Conservation (phyloP, 2,797 vertebrate species). For the Falco berigora region DNA sequence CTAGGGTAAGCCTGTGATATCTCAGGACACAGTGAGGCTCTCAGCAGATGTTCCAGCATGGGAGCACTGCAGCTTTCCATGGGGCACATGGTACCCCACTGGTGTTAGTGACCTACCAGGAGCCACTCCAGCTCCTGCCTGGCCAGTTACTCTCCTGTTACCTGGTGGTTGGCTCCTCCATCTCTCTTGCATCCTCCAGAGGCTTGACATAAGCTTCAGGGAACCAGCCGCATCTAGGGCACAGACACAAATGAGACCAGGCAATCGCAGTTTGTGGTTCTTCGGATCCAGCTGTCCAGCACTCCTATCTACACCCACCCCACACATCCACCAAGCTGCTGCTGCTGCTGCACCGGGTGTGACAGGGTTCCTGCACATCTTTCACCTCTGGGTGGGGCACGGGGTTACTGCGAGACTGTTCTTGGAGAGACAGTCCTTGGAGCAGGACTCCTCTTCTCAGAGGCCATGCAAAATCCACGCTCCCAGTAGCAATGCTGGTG, state of each 20-base stretch:
- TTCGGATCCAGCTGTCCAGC: not conserved
- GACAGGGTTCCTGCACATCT: not conserved
- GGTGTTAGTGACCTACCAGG: not conserved
- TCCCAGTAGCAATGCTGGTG: not conserved
- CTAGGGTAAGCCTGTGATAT: not conserved
- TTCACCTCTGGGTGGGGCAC: not conserved
- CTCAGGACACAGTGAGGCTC: not conserved
- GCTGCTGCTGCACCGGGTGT: fast-evolving
- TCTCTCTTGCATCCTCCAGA: constrained; percentile 52
- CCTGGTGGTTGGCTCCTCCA: constrained; percentile 39
- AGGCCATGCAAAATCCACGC: not conserved
- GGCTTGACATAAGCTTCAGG: constrained; percentile 89
- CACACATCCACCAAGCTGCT: not conserved
- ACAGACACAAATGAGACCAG: not conserved
- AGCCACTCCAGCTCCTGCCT: not conserved
- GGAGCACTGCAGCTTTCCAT: not conserved
- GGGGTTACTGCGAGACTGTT: not conserved
- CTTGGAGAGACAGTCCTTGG: not conserved
- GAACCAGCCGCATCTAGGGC: constrained; percentile 91
- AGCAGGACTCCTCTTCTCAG: not conserved
- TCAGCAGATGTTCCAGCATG: not conserved
- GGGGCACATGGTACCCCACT: not conserved
- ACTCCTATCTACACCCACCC: not conserved
- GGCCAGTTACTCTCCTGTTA: not conserved
- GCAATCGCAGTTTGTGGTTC: not conserved